Conservation (phyloP, 2,888 invertebrate genomes). For the Ischnus inquisitorius region DNA sequence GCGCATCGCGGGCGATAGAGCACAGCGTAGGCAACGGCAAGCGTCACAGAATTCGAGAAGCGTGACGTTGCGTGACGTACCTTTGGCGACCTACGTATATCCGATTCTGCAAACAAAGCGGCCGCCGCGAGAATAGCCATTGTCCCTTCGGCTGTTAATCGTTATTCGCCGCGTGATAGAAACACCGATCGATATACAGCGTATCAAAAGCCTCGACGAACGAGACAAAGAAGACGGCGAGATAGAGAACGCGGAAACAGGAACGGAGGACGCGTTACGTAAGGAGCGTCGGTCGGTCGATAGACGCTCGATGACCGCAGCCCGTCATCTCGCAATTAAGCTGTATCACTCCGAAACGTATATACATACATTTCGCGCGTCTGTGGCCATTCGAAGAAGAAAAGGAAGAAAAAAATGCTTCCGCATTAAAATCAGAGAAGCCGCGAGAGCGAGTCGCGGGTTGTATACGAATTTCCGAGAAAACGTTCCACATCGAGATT, state of each 20-base stretch:
- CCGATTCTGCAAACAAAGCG: conserved; percentile 3
- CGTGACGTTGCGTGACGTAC: conserved; percentile 19
- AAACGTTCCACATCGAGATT: conserved; percentile 20
- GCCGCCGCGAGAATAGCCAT: neutral
- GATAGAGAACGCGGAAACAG: conserved; percentile 28
- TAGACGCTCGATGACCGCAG: conserved; percentile 41
- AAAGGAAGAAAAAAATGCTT: conserved; percentile 4
- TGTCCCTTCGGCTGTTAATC: conserved; percentile 32
- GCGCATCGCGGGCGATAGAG: neutral
- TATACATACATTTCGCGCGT: neutral
- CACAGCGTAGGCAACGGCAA: neutral
- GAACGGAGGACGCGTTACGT: conserved; percentile 35
- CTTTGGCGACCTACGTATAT: neutral
- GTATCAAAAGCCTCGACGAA: neutral
- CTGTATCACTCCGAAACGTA: conserved; percentile 19
- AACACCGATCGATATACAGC: conserved; percentile 30
- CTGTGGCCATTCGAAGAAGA: neutral
- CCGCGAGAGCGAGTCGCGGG: neutral
- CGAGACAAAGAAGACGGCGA: neutral
- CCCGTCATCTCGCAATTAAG: conserved; percentile 41
- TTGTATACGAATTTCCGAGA: neutral
- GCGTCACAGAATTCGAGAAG: conserved; percentile 7
- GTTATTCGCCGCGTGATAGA: conserved; percentile 3
- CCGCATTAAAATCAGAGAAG: neutral
- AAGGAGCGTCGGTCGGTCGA: conserved; percentile 35